phyloP scores from a whole-genome alignment of 2,113 vertebrate species.

The Nematolebias whitei region DNA sequence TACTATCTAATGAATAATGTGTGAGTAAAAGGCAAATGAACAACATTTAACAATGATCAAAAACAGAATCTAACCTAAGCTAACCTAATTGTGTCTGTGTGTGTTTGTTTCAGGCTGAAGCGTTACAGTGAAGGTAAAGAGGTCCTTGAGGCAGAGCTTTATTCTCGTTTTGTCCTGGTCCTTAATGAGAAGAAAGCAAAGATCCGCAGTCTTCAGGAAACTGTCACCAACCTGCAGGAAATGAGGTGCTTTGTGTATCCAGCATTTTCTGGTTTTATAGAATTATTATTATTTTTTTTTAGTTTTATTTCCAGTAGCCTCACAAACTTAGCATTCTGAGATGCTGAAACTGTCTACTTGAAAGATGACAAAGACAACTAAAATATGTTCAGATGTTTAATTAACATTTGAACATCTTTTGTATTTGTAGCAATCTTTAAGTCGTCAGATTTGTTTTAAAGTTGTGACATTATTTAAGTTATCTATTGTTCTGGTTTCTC shows the following conservation, averaged over 20 bases:
- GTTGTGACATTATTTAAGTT: background rate
- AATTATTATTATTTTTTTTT: too few species aligned
- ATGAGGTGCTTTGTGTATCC: slow-evolving; percentile 4
- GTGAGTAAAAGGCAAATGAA: too few species aligned
- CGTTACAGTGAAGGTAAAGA: slow-evolving; percentile 84
- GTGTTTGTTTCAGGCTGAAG: slow-evolving; percentile 78
- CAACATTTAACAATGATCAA: too few species aligned
- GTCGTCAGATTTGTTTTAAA: background rate
- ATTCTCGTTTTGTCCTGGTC: slow-evolving; percentile 86
- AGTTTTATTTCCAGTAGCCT: background rate
- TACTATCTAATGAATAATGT: too few species aligned
- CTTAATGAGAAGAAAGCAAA: slow-evolving; percentile 95
- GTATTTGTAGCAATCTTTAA: background rate
- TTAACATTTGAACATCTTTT: background rate
- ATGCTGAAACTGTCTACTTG: slow-evolving; percentile 1
- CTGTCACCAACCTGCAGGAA: slow-evolving; percentile 76
- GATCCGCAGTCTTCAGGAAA: slow-evolving; percentile 84
- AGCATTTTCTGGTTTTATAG: too few species aligned
- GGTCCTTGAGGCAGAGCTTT: slow-evolving; percentile 86
- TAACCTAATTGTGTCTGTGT: too few species aligned
- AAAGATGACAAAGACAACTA: too few species aligned
- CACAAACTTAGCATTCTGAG: background rate
- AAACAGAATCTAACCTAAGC: too few species aligned
- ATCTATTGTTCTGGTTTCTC: background rate
- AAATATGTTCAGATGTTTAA: background rate